Evolutionary conservation across 2,888 invertebrate species (phyloP), one percentile per base, ranked within the genome.

Genomic region (Gymnoscelis rufifasciata): DNA sequence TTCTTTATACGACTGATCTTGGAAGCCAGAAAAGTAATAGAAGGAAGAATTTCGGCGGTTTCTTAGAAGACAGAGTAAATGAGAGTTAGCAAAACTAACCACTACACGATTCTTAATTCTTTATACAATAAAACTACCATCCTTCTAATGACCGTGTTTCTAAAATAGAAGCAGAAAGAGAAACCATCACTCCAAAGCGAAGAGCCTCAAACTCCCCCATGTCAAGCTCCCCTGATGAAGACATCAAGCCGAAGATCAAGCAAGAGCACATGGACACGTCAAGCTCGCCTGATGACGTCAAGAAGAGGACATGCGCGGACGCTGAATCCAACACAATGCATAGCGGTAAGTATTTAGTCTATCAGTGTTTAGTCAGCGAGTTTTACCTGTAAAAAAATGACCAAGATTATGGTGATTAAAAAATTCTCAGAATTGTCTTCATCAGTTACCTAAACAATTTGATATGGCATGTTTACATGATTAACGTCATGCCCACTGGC

Each of bases 241-340:
- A 89, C 55, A 82, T 88, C 57, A 89, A 89, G 55, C 86, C 83
- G 24, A 84, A 88, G 68, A 92, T 92, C 67, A 93, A 93, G 73
- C 91, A 92, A 66, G 93, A 93, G 65, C 89, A 90, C 50, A 90
- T 92, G 88, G 92, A 92, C 56, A 89, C 89, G n/a, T 89, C 90
- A 51, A 90, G 90, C 2, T 92, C 92, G 13, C 90, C 91, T 35
- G 92, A 92, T 62, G 90, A 90, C 56, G 88, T 91, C 56, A 94
- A 94, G 78, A 94, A 95, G 67, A 91, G 95, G 72, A 94, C 94
- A 43, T 95, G 94, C 26, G 95, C 92, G 52, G 96, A 96, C 74
- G 96, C 96, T 37, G 96, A 96, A 78, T 95, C 95, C 24, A 96
- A 96, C 75, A 96, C 96, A 47, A 93, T 95, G 84, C 95, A 95